These are phyloP conservation scores for Trachythela sp. DNA, from an alignment of 64 coral and sea anemone genomes.

Conservation along the genomic window DNA sequence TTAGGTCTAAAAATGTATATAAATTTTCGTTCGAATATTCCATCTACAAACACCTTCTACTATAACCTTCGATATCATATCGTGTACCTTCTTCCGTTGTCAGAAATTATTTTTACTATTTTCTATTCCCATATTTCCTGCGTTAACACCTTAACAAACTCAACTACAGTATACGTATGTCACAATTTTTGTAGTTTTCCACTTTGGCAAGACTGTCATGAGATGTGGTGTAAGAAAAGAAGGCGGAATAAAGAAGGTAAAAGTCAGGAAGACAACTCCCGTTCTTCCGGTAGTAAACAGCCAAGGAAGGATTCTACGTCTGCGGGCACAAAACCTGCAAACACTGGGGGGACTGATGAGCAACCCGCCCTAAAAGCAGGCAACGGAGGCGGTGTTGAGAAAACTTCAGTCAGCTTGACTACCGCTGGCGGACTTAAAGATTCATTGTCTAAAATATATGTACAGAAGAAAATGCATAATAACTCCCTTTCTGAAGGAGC, in stretches of 20 bases:
- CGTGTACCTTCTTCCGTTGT: no score
- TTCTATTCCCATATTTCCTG: background rate
- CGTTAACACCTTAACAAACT: background rate
- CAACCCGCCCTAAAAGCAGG: background rate
- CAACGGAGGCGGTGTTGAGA: background rate
- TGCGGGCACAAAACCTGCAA: background rate
- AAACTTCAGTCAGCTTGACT: background rate
- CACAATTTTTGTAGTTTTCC: slow-evolving; percentile 60
- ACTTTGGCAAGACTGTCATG: slow-evolving; percentile 98
- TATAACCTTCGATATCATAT: no score
- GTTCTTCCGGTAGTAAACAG: background rate
- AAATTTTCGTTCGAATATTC: no score
- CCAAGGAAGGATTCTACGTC: background rate
- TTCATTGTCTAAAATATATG: background rate
- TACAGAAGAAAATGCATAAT: background rate
- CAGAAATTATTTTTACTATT: no score
- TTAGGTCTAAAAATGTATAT: no score
- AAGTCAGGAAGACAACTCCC: background rate
- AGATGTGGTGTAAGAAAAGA: slow-evolving; percentile 99
- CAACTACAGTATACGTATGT: background rate
- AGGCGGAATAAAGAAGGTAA: slow-evolving; percentile 70
- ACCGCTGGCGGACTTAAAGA: background rate
- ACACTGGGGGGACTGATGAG: background rate
- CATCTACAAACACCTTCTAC: no score
- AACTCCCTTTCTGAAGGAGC: background rate